These are phyloP conservation scores for Cecidostiba fungosa DNA, from an alignment of 2,888 invertebrate genomes.

Conservation along the genomic window DNA sequence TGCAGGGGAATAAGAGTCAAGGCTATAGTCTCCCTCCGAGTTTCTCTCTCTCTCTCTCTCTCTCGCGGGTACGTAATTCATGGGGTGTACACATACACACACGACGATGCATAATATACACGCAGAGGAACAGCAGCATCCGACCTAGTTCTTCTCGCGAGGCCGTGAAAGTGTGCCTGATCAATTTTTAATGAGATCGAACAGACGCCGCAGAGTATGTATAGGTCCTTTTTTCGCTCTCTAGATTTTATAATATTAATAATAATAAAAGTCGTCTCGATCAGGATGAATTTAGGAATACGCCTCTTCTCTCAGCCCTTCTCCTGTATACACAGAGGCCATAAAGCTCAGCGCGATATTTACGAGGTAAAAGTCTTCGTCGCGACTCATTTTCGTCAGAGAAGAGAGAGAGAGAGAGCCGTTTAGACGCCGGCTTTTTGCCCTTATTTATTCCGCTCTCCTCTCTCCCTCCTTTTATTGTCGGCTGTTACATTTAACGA, in stretches of 20 bases:
- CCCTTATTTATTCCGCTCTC: conserved; percentile 6
- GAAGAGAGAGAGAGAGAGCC: neutral
- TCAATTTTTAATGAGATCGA: conserved; percentile 61
- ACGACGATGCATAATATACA: conserved; percentile 34
- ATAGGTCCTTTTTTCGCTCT: no score
- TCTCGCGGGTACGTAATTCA: conserved; percentile 22
- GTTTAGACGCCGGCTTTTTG: conserved; percentile 4
- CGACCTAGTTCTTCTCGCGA: conserved; percentile 57
- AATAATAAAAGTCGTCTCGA: neutral
- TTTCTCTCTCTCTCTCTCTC: neutral
- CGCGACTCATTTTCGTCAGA: neutral
- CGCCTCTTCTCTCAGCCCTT: no score
- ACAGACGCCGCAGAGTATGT: neutral
- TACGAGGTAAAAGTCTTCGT: neutral
- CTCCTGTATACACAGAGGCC: neutral
- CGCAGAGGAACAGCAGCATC: neutral
- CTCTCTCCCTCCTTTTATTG: neutral
- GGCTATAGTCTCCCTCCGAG: neutral
- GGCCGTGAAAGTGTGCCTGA: conserved; percentile 55
- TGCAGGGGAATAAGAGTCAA: conserved; percentile 45
- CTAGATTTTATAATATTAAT: no score
- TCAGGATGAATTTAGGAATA: neutral
- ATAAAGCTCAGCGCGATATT: neutral
- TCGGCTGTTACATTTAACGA: conserved; percentile 12
- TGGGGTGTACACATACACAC: neutral